These are phyloP conservation scores for Macropus fuliginosus DNA, from an alignment of 2,797 vertebrate genomes.

Conservation along the genomic window DNA sequence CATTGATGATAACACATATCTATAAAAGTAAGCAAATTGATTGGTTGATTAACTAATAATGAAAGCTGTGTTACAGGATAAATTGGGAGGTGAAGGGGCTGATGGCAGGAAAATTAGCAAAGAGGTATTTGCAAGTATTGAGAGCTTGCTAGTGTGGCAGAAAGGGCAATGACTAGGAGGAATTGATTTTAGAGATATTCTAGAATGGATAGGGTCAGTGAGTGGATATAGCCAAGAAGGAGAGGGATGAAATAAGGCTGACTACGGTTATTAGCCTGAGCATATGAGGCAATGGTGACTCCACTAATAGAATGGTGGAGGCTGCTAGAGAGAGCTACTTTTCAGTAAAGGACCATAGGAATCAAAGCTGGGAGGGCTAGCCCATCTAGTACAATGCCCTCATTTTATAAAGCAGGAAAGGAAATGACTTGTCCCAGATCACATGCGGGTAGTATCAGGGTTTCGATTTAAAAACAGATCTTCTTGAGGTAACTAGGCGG, in stretches of 20 bases:
- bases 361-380: neutral
- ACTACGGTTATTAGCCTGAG: neutral
- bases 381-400: neutral
- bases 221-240: neutral
- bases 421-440: neutral
- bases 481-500: neutral
- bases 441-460: neutral
- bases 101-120: neutral
- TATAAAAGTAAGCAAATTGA: neutral
- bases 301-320: neutral
- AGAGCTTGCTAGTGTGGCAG: neutral
- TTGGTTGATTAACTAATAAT: neutral
- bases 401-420: neutral
- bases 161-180: neutral
- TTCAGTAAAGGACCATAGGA: neutral
- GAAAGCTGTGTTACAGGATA: neutral
- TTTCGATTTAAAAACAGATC: neutral
- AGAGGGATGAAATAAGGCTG: neutral
- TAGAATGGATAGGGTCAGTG: neutral
- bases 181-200: neutral
- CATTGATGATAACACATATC: neutral
- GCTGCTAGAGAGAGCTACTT: neutral
- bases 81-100: neutral
- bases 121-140: neutral
- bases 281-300: neutral